Evolutionary conservation across 1,140 invertebrate genomes (phyloP).

Genomic region (Meloidogyne floridensis): DNA sequence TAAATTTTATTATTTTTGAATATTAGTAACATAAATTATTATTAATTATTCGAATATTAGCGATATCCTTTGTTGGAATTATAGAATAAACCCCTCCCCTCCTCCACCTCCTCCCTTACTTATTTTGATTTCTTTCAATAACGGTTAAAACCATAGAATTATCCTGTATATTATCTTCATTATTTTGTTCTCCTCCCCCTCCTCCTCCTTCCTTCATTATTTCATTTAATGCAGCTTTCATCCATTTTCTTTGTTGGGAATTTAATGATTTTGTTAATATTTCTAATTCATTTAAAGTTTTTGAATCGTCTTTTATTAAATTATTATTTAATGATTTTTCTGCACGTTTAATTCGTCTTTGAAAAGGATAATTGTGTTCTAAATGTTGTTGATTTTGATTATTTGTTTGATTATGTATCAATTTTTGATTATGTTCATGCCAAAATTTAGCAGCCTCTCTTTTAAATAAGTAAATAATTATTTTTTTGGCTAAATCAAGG

Average conservation of each 20-base stretch:
- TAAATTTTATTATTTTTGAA: background rate
- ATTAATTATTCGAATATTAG: too few relatives aligned
- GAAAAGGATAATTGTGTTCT: background rate
- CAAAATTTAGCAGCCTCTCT: slow-evolving; percentile 27
- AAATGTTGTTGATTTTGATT: slow-evolving; percentile 7
- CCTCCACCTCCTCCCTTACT: too few relatives aligned
- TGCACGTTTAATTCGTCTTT: slow-evolving; percentile 15
- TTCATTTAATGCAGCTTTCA: slow-evolving; percentile 5
- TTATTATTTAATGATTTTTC: background rate
- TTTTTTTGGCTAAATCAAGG: too few relatives aligned
- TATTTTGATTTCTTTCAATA: too few relatives aligned
- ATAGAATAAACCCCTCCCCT: too few relatives aligned
- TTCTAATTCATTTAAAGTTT: background rate
- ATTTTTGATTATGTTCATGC: slow-evolving; percentile 9
- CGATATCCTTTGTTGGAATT: too few relatives aligned
- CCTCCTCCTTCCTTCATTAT: background rate
- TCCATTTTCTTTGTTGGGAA: background rate
- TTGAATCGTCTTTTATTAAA: background rate
- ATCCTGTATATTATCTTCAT: too few relatives aligned
- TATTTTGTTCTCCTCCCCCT: too few relatives aligned
- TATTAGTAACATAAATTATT: background rate
- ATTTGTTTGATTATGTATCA: background rate
- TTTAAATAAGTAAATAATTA: background rate
- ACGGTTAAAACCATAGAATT: too few relatives aligned
- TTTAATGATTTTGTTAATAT: slow-evolving; percentile 1